Conservation (phyloP, 2,888 invertebrate species). For the Andrena dorsata region DNA sequence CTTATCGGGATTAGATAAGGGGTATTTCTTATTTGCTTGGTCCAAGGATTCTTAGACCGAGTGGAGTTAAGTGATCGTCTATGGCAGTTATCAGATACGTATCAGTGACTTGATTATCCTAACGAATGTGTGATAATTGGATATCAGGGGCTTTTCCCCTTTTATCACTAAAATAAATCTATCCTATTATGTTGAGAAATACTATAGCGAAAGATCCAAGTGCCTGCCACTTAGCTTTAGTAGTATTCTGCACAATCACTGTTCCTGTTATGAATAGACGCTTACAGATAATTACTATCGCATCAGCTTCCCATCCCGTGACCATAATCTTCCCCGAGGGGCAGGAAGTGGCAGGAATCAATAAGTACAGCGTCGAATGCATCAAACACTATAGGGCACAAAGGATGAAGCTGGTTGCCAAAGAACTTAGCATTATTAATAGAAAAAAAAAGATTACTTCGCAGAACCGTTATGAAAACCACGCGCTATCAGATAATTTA, state of each 20-base stretch:
- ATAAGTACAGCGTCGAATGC: not conserved
- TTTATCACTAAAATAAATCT: not conserved
- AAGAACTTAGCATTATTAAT: not conserved
- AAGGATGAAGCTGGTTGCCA: not conserved
- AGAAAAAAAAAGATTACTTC: not conserved
- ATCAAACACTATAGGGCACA: not conserved
- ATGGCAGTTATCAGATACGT: no score
- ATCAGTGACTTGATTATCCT: no score
- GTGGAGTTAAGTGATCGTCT: no score
- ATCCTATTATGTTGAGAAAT: not conserved
- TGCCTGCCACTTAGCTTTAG: not conserved
- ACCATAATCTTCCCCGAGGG: conserved; percentile 1
- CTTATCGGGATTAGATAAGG: no score
- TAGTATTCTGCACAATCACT: conserved; percentile 5
- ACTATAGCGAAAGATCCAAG: no score
- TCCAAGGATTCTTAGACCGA: no score
- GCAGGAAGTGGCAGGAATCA: not conserved
- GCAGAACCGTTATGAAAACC: conserved; percentile 20
- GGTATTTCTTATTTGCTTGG: no score
- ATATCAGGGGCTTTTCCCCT: no score
- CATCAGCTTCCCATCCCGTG: conserved; percentile 1
- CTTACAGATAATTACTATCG: conserved; percentile 21
- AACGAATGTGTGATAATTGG: no score
- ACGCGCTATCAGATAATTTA: conserved; percentile 13
- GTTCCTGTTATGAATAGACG: not conserved